Evolutionary conservation across 1,140 invertebrate species (phyloP), one percentile per base, ranked within the genome.

Genomic region (Spodoptera litura): DNA sequence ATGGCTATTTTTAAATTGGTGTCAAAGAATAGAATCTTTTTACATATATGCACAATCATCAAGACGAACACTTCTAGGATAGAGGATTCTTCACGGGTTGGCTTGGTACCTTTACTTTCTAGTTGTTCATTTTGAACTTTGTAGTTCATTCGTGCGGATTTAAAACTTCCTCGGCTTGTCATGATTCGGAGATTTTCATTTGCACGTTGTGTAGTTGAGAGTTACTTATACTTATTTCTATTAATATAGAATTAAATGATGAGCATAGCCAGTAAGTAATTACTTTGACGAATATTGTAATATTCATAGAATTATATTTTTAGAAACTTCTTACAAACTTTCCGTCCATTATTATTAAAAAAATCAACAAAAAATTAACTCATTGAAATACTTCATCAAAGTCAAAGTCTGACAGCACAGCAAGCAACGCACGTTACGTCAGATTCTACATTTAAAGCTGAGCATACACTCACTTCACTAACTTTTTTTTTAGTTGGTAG

Each of bases 21-120:
- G 85, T 98, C 97, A 81, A 98, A 96, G 82, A 99, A 97, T 44
- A 99, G 94, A 2, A 97, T 96, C 87, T 97, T 98, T 87, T 98
- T 98, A 89, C 98, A 99, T 52, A 98, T 86, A 88, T 98, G 97
- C 87, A 99, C 95, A n/a, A 99, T 90, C 94, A 98, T 96, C 88
- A 98, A 96, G 10, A 97, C 94, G 2, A 99, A 91, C 62, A 99
- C 96, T 92, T 98, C 96, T 75, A 96, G 95, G 44, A 99, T 95
- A 31, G 98, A 97, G 3, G 97, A 96, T 35, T 98, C 98, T 61
- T 97, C 96, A 27, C 97, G 96, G 8, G 98, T 97, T 3, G 98
- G 97, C 89, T 96, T 96, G 3, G 96, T 97, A 64, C 96, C 96
- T 90, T 96, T 94, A 71, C 81, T 73, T 80, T 94, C 93, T 38